Evolutionary conservation across 2,113 vertebrate species (phyloP), one percentile per base, ranked within the genome.

Genomic region (Saguinus imperator): DNA sequence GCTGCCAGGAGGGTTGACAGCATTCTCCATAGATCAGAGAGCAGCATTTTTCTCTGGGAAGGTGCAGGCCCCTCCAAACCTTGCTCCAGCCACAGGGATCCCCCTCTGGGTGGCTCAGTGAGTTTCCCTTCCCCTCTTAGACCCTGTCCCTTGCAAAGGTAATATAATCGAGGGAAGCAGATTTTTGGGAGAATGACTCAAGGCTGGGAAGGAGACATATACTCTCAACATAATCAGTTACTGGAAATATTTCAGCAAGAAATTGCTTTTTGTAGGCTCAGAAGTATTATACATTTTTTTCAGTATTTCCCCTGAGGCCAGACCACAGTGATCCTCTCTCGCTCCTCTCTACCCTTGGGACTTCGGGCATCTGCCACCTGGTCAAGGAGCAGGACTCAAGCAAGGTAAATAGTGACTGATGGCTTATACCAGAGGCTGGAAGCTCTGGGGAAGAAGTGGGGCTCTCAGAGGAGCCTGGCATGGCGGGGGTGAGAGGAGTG

Each of bases 401-500:
- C 45, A 35, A 45, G 70, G 73, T n/a, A 37, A 70, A 11, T 25
- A n/a, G 32, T 23, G 37, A 87, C 17, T 37, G 48, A 58, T 18
- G 48, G 29, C 37, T 57, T 77, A 57, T 27, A 17, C n/a, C 7
- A 29, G 48, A 87, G 73, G 37, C 27, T 27, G 29, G 83, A 6
- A 61, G 50, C 55, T 64, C 76, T 40, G 89, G 81, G 43, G 45
- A 77, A 79, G 72, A 68, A 25, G 35, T 13, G 18, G 18, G 48
- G 35, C 25, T 77, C 43, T 86, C 43, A 85, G 27, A 48, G 43
- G 58, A 55, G 61, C 45, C 72, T 68, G 27, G 20, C 27, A n/a
- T 29, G 18, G n/a, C 1, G 0, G 13, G 9, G 12, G 13, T 7
- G 17, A 50, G 16, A 43, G 9, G 9, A 29, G 40, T 0, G 68